Evolutionary conservation across 2,113 vertebrate genomes (phyloP).

Genomic region (Mustelus asterias): DNA sequence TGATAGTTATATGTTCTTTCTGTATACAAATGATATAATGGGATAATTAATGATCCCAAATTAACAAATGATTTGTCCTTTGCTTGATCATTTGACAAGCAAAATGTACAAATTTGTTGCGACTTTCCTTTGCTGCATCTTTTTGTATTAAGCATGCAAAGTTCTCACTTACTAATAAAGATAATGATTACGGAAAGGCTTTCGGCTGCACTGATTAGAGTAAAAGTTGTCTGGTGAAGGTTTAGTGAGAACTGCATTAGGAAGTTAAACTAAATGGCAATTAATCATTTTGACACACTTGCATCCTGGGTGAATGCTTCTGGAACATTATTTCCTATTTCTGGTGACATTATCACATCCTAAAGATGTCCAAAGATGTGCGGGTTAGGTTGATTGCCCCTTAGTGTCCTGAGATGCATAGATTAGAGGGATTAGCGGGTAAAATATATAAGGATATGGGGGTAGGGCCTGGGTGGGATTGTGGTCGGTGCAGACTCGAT

Average conservation of each 20-base stretch:
- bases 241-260: neutral
- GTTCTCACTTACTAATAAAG: neutral
- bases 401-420: no score
- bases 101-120: neutral
- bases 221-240: neutral
- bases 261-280: slow-evolving; percentile 5
- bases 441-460: no score
- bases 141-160: neutral
- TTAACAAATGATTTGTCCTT: neutral
- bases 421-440: no score
- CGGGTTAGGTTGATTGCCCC: no score
- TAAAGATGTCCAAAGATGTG: no score
- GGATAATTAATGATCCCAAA: neutral
- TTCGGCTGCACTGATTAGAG: neutral
- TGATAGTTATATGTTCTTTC: neutral
- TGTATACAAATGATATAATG: neutral
- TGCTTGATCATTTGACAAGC: neutral
- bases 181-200: neutral
- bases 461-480: no score
- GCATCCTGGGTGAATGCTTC: neutral
- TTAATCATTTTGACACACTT: slow-evolving; percentile 20
- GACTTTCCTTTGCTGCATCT: neutral
- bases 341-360: slow-evolving; percentile 3
- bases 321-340: neutral
- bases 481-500: no score